Conservation (phyloP, 2,888 invertebrate species). For the Sericinus montela region DNA sequence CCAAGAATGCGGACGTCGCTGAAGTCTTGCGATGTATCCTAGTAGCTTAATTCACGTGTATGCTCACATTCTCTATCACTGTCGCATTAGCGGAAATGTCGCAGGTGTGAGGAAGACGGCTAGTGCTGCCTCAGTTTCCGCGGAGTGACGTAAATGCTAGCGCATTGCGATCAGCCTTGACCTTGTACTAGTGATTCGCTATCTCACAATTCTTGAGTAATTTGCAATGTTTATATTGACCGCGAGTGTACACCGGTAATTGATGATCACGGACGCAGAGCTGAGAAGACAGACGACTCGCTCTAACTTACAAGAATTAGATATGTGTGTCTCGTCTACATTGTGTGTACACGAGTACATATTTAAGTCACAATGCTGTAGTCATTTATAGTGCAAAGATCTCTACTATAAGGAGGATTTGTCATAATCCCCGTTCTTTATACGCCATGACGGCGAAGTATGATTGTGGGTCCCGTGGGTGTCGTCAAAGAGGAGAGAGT, state of each 20-base stretch:
- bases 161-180: slow-evolving; percentile 61
- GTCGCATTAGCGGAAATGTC: slow-evolving; percentile 23
- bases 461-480: no score
- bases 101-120: slow-evolving; percentile 40
- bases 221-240: slow-evolving; percentile 39
- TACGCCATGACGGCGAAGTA: no score
- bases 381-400: no score
- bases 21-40: slow-evolving; percentile 56
- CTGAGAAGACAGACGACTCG: not conserved
- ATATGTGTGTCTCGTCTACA: no score
- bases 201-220: slow-evolving; percentile 37
- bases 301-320: no score
- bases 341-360: no score
- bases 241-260: slow-evolving; percentile 9
- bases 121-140: slow-evolving; percentile 27
- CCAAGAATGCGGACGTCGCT: slow-evolving; percentile 54
- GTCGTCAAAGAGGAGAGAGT: no score
- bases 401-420: no score
- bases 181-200: slow-evolving; percentile 56
- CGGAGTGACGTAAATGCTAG: slow-evolving; percentile 31
- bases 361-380: no score
- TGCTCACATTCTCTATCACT: slow-evolving; percentile 34
- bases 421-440: no score
- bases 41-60: slow-evolving; percentile 28
- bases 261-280: slow-evolving; percentile 8